Evolutionary conservation across 2,797 vertebrate species (phyloP).

Genomic region (Melanotaenia boesemani): DNA sequence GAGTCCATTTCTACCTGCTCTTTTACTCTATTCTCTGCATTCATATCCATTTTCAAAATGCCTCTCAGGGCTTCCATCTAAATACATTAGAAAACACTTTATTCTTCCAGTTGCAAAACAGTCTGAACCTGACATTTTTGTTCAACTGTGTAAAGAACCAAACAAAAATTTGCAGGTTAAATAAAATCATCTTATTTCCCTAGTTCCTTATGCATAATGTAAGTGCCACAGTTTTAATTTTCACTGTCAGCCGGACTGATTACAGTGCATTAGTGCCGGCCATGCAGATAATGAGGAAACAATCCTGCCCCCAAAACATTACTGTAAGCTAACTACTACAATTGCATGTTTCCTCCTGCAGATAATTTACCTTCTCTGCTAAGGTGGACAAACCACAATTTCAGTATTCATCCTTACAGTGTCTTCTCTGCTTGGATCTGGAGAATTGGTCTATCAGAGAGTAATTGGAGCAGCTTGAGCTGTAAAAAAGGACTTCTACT

Average conservation of each 20-base stretch:
- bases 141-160: neutral
- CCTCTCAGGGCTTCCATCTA: neutral
- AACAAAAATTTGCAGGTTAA: conserved; percentile 30
- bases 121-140: neutral
- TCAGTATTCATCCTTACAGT: conserved; percentile 23
- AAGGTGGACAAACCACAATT: conserved; percentile 3
- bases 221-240: conserved; percentile 54
- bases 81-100: neutral
- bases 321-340: conserved; percentile 32
- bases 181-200: conserved; percentile 32
- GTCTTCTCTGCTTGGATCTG: conserved; percentile 42
- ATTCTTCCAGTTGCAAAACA: neutral
- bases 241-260: conserved; percentile 54
- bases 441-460: conserved; percentile 56
- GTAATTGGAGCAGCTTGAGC: conserved; percentile 59
- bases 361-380: conserved; percentile 30
- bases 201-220: conserved; percentile 58
- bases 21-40: neutral
- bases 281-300: conserved; percentile 67
- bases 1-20: conserved; percentile 2
- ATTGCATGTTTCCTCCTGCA: conserved; percentile 23
- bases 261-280: conserved; percentile 36
- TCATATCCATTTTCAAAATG: neutral
- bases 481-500: conserved; percentile 55
- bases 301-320: conserved; percentile 36